Evolutionary conservation across 2,888 invertebrate species (phyloP).

Genomic region (Tenthredo notha): DNA sequence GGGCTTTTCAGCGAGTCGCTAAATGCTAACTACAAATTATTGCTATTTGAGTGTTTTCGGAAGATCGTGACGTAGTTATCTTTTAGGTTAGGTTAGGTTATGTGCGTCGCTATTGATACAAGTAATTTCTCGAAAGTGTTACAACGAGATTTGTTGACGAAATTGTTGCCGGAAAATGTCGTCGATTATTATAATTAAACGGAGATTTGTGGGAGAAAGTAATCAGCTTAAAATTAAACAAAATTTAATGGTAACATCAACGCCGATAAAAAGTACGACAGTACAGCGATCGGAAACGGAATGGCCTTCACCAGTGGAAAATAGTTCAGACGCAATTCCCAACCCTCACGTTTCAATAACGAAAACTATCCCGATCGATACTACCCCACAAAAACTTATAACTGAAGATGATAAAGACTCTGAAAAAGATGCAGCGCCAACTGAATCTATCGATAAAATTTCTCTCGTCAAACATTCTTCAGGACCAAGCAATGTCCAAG

Average conservation of each 20-base stretch:
- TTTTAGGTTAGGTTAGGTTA: constrained; percentile 21
- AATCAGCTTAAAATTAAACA: not conserved
- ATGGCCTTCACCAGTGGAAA: not conserved
- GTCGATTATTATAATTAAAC: not conserved
- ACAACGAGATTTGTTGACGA: not conserved
- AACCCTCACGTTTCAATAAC: not conserved
- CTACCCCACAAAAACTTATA: too few relatives aligned
- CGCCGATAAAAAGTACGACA: not conserved
- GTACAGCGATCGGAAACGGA: not conserved
- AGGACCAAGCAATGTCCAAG: not conserved
- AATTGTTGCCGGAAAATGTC: not conserved
- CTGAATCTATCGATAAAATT: not conserved
- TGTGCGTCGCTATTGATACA: not conserved
- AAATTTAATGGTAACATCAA: not conserved
- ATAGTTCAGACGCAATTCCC: not conserved
- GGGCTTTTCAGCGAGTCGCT: not conserved
- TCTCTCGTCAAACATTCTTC: not conserved
- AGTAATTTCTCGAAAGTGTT: not conserved
- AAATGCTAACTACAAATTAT: not conserved
- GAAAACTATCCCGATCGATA: not conserved
- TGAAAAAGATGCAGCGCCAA: not conserved
- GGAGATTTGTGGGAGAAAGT: not conserved
- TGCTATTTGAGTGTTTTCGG: too few relatives aligned
- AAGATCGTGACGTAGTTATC: not conserved
- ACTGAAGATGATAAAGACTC: not conserved